Percentiles rank a stretch among this genome's conserved stretches.
Evolutionary conservation across 1,140 invertebrate genomes (phyloP).

Genomic region (Drosophila dunni): DNA sequence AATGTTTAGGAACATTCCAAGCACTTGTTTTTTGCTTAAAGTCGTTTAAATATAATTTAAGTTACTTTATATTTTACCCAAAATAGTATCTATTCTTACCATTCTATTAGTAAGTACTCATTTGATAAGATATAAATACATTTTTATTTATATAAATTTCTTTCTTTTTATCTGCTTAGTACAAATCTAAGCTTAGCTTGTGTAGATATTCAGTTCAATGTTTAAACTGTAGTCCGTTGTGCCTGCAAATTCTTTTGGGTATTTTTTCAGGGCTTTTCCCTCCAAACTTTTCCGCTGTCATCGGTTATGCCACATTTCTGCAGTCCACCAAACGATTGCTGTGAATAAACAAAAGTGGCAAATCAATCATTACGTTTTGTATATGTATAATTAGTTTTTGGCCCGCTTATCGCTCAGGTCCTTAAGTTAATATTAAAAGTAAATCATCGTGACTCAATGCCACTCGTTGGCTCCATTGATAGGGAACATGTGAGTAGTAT

Average conservation of each 20-base stretch:
- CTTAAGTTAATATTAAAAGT: slow-evolving; percentile 48
- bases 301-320: slow-evolving; percentile 34
- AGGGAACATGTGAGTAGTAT: slow-evolving; percentile 46
- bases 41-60: too few species aligned
- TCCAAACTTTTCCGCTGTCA: neutral
- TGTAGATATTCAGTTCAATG: neutral
- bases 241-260: slow-evolving; percentile 44
- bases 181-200: neutral
- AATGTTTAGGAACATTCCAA: too few species aligned
- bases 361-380: slow-evolving; percentile 50
- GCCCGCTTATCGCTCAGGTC: slow-evolving; percentile 51
- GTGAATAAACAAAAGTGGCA: slow-evolving; percentile 48
- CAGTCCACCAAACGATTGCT: slow-evolving; percentile 66
- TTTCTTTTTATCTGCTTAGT: neutral
- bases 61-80: too few species aligned
- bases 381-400: slow-evolving; percentile 5
- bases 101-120: too few species aligned
- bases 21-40: too few species aligned
- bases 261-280: neutral
- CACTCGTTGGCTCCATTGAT: slow-evolving; percentile 12
- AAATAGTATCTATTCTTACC: too few species aligned
- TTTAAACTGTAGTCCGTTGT: neutral
- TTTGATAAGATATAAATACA: neutral
- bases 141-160: neutral
- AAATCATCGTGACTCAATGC: slow-evolving; percentile 55